These are phyloP conservation scores for Urocolius indicus DNA, from an alignment of 2,113 vertebrate species.

Conservation along the genomic window DNA sequence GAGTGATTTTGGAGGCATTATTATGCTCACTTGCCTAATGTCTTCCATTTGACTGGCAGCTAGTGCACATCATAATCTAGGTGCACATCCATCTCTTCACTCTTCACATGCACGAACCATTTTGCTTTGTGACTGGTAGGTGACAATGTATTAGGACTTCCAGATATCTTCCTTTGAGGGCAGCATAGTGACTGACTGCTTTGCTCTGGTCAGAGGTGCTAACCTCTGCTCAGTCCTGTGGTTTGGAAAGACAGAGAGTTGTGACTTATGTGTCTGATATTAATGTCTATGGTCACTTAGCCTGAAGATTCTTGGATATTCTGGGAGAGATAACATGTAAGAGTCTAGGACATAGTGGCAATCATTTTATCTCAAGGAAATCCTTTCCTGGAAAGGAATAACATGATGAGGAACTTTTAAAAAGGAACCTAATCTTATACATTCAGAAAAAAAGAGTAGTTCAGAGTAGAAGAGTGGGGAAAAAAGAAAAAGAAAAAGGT, in stretches of 20 bases:
- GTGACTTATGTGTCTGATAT: background rate
- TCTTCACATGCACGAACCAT: background rate
- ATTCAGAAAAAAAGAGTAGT: background rate
- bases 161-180: background rate
- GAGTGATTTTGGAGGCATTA: background rate
- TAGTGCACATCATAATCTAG: background rate
- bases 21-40: background rate
- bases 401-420: background rate
- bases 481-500: background rate
- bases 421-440: background rate
- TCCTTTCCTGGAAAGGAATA: background rate
- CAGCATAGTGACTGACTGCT: fast-evolving
- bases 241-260: background rate
- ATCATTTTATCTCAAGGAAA: background rate
- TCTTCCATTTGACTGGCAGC: background rate
- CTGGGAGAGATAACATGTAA: background rate
- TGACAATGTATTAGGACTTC: background rate
- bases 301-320: background rate
- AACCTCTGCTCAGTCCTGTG: background rate
- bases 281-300: background rate
- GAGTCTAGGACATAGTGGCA: background rate
- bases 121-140: background rate
- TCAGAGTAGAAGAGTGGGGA: background rate
- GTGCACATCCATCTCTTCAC: background rate
- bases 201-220: background rate